A percentile compares a stretch with the other conserved stretches of the same genome.
phyloP scores from a whole-genome alignment of 2,888 invertebrate species.

The Mythimna ferrago region DNA sequence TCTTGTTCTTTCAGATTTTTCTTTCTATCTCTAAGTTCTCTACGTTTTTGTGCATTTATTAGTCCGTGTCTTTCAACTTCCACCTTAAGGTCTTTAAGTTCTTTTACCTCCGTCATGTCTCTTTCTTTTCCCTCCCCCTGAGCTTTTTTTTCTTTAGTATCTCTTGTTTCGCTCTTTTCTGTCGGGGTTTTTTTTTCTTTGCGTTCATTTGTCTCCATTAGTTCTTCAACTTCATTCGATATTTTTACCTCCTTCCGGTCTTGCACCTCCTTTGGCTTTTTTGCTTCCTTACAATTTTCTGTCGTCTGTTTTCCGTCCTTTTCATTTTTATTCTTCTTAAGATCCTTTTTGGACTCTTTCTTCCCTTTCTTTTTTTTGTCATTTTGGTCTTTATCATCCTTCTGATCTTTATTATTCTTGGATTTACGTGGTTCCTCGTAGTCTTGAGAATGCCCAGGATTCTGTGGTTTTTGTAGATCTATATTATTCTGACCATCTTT shows the following conservation, averaged over 20 bases:
- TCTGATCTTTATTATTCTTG: no score
- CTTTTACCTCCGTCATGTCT: background rate
- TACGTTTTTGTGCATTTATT: no score
- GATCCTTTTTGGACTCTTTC: background rate
- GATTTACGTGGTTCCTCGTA: no score
- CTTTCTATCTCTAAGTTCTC: background rate
- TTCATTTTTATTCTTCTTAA: background rate
- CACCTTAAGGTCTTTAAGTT: background rate
- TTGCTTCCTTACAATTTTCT: no score
- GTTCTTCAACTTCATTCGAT: background rate
- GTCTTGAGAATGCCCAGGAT: no score
- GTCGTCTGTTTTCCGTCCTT: background rate
- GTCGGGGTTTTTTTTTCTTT: background rate
- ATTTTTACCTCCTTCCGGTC: background rate
- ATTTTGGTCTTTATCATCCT: background rate
- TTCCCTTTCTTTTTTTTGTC: background rate
- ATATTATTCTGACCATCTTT: no score
- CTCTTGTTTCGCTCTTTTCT: background rate
- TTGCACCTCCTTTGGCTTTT: background rate
- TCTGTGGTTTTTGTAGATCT: no score
- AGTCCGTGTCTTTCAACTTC: background rate
- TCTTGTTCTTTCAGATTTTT: background rate
- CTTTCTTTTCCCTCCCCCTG: background rate
- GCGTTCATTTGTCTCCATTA: background rate
- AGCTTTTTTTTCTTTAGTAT: background rate